Evolutionary conservation across 2,888 invertebrate species (phyloP), one percentile per base, ranked within the genome.

Genomic region (Chalcis sispes): DNA sequence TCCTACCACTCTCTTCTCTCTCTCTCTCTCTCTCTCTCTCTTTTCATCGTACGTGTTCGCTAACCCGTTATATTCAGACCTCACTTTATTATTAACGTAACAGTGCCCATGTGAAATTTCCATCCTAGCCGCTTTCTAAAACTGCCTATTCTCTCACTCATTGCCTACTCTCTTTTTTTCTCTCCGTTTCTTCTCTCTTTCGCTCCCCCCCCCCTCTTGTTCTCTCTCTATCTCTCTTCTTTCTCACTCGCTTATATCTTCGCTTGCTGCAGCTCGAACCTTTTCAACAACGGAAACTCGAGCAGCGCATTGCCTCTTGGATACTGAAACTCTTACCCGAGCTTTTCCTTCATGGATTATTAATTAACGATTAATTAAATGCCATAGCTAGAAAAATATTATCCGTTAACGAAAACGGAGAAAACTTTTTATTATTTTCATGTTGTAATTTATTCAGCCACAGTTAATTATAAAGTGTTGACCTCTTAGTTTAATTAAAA

Each of bases 41-140:
- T 20, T 50, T 20, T 50, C 54, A 3, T 54, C 27, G 29, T 32
- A n/a, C 2, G n/a, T n/a, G n/a, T n/a, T n/a, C n/a, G n/a, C n/a
- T n/a, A n/a, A n/a, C n/a, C 48, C 62, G 29, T 69, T 74, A 69
- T 69, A 62, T 64, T 61, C 62, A 62, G 46, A 20, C 40, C n/a
- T 13, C 29, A 54, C 72, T 73, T 73, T 64, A 73, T 77, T 73
- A 77, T 70, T 77, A 73, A 77, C 65, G 65, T 65, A 70, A 71
- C 71, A 65, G 42, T 40, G 61, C 62, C 46, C 40, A 54, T 61
- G 46, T 20, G 62, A 75, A 75, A 75, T 75, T 70, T 58, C 54
- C 66, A 40, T 56, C 36, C n/a, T n/a, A n/a, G n/a, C 58, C 18
- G 8, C 10, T 20, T 48, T 10, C 48, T 1, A 23, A 32, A 46